These are phyloP conservation scores for Galago senegalensis DNA, from an alignment of 2,797 vertebrate genomes.

Conservation along the genomic window DNA sequence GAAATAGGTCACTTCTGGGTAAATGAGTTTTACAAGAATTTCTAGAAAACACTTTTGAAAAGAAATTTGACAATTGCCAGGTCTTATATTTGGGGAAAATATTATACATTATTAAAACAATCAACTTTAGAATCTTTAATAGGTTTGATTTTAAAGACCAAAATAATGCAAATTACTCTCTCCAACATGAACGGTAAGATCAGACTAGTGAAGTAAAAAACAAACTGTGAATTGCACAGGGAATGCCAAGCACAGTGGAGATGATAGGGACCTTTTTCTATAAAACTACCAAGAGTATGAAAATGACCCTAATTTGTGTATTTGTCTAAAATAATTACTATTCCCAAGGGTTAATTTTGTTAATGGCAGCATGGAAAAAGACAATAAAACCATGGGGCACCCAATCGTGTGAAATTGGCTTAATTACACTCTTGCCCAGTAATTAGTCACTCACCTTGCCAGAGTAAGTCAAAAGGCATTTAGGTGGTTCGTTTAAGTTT, in stretches of 20 bases:
- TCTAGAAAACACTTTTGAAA: not conserved
- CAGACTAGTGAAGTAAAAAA: not conserved
- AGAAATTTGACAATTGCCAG: not conserved
- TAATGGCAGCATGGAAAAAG: constrained; percentile 53
- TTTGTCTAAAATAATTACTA: not conserved
- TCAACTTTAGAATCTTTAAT: not conserved
- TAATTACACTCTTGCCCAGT: constrained; percentile 6
- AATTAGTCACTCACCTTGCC: constrained; percentile 60
- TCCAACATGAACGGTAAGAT: not conserved
- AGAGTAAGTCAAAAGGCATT: constrained; percentile 65
- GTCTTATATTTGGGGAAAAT: constrained; percentile 16
- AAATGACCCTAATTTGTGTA: constrained; percentile 17
- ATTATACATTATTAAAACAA: not conserved
- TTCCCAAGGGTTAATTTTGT: constrained; percentile 46
- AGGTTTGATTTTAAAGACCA: constrained; percentile 47
- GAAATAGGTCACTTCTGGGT: constrained; percentile 31
- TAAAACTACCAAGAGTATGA: constrained; percentile 31
- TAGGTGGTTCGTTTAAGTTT: constrained; percentile 68
- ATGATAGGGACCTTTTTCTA: constrained; percentile 8
- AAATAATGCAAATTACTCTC: constrained; percentile 39
- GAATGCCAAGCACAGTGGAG: not conserved
- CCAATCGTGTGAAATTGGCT: constrained; percentile 32
- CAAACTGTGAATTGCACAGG: constrained; percentile 33
- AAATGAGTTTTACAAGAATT: constrained; percentile 12
- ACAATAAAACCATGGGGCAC: constrained; percentile 31